phyloP scores from a whole-genome alignment of 2,113 vertebrate genomes.

The Taxidea taxus region DNA sequence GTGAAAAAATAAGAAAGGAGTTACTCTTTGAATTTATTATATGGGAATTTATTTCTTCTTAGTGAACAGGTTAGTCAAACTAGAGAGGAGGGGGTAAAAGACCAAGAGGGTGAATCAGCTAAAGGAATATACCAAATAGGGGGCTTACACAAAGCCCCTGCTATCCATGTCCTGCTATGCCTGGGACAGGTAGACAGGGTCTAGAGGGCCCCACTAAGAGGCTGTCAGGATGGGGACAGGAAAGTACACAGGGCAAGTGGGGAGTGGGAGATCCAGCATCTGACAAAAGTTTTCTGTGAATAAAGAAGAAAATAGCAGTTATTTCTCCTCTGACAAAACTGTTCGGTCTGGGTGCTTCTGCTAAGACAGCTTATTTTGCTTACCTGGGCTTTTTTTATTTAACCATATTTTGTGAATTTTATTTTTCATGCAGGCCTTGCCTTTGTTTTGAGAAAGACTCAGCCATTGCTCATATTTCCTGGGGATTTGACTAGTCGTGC shows the following conservation, averaged over 20 bases:
- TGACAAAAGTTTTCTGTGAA: neutral
- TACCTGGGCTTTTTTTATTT: neutral
- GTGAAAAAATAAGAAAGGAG: slow-evolving; percentile 8
- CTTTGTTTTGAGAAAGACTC: neutral
- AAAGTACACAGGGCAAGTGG: fast-evolving
- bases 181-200: too few species aligned
- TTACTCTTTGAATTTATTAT: neutral
- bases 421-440: neutral
- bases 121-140: neutral
- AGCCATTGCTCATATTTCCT: neutral
- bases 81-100: neutral
- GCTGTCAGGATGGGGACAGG: neutral
- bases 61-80: neutral
- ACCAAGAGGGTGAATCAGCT: neutral
- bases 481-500: neutral
- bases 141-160: neutral
- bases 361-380: neutral
- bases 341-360: neutral
- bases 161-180: neutral
- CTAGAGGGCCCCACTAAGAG: neutral
- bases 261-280: neutral
- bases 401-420: neutral
- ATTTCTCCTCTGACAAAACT: neutral
- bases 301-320: neutral
- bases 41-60: neutral